Evolutionary conservation across 2,113 vertebrate genomes (phyloP).

Genomic region (Ptilorrhoa leucosticta): DNA sequence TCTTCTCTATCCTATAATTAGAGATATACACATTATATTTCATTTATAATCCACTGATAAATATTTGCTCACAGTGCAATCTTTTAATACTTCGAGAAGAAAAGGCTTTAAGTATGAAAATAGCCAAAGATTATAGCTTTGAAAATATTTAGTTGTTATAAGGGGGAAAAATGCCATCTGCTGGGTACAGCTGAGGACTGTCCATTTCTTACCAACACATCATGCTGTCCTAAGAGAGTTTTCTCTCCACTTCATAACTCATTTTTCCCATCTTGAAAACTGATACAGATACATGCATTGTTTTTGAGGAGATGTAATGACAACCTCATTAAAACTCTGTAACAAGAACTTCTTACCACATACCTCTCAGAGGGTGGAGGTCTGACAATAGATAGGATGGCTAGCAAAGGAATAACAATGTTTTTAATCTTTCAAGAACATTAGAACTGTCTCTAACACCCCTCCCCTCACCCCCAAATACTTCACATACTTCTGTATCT

Average conservation of each 20-base stretch:
- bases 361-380: not conserved
- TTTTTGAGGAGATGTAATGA: not conserved
- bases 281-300: not conserved
- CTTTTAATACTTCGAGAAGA: not conserved
- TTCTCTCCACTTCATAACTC: not conserved
- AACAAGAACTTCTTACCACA: not conserved
- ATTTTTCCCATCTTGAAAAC: not conserved
- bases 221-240: not conserved
- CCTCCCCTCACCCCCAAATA: accelerated
- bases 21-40: not conserved
- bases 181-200: conserved; percentile 53
- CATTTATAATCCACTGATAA: not conserved
- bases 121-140: not conserved
- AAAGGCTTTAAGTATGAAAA: not conserved
- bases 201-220: not conserved
- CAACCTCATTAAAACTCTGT: not conserved
- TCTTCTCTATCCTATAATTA: not conserved
- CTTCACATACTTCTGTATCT: not conserved
- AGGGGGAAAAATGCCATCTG: conserved; percentile 63
- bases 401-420: not conserved
- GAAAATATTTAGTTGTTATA: not conserved
- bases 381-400: not conserved
- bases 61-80: not conserved
- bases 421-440: not conserved
- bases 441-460: not conserved